Evolutionary conservation across 2,888 invertebrate species (phyloP), one percentile per base, ranked within the genome.

Genomic region (Eubasilissa splendida): DNA sequence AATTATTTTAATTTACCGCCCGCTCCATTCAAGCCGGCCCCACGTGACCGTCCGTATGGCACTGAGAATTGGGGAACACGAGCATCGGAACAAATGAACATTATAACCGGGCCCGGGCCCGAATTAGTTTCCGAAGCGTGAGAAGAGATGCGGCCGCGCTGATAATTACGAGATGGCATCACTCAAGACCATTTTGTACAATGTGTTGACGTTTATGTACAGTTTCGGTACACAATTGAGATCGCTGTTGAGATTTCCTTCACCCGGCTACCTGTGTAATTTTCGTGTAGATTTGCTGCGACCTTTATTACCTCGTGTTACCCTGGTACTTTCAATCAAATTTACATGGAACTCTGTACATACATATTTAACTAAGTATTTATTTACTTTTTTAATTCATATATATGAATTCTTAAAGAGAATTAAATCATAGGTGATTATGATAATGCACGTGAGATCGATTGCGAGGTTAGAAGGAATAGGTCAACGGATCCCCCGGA

Each of bases 131-230:
- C 50, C 59, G 22, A 59, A 75, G 60, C 75, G 75, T 75, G 75
- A 53, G 52, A 71, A 68, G n/a, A 68, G 68, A 68, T 68, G 50
- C 63, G 1, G 42, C 68, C 33, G 50, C 68, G 50, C 14, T 68
- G 50, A 68, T 42, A 42, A 42, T 68, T 68, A 68, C 9, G 33
- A 50, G 52, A 33, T 58, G 50, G 50, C 68, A 68, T 68, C 50
- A 68, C 68, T 68, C 68, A 42, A 14, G 42, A 68, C 68, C 53
- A 73, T 58, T 73, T 73, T 73, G 71, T 73, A 73, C 71, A 56
- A 73, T 12, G 56, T 73, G 71, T 73, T 73, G 71, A 73, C 54
- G 71, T 73, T 73, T 56, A 73, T 73, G 71, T 73, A 73, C 42
- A 42, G 54, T 73, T 56, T 73, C 56, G 33, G 33, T 56, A 56